Evolutionary conservation across 2,888 invertebrate genomes (phyloP).

Genomic region (Coenonympha arcania): DNA sequence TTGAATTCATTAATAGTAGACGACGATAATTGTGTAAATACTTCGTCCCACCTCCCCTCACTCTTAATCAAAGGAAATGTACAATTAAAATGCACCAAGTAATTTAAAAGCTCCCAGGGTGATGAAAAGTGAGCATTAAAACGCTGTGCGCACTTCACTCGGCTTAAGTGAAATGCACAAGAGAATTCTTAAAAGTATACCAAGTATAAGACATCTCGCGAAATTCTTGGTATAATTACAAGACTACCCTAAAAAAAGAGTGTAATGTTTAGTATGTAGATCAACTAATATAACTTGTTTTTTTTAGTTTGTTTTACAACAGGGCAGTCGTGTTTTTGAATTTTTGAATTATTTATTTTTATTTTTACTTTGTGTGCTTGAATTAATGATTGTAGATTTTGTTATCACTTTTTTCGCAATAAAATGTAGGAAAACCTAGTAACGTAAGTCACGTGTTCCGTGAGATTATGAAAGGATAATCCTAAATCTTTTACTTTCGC

Average conservation of each 20-base stretch:
- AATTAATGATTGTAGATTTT: background rate
- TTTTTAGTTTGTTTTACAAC: no score
- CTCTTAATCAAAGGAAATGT: constrained; percentile 8
- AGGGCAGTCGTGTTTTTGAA: no score
- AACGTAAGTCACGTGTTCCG: background rate
- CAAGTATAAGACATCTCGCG: background rate
- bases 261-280: no score
- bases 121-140: constrained; percentile 8
- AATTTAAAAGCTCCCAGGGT: constrained; percentile 3
- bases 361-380: no score
- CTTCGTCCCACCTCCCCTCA: background rate
- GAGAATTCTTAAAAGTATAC: background rate
- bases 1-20: background rate
- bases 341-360: no score
- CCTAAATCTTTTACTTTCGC: background rate
- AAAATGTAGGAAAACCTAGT: background rate
- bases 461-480: background rate
- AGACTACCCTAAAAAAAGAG: no score
- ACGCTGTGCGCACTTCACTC: background rate
- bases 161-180: constrained; percentile 7
- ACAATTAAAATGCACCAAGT: constrained; percentile 7
- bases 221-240: background rate
- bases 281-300: no score
- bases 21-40: constrained; percentile 6
- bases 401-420: background rate